Conservation (phyloP, 2,888 invertebrate genomes). For the Lycia hirtaria region DNA sequence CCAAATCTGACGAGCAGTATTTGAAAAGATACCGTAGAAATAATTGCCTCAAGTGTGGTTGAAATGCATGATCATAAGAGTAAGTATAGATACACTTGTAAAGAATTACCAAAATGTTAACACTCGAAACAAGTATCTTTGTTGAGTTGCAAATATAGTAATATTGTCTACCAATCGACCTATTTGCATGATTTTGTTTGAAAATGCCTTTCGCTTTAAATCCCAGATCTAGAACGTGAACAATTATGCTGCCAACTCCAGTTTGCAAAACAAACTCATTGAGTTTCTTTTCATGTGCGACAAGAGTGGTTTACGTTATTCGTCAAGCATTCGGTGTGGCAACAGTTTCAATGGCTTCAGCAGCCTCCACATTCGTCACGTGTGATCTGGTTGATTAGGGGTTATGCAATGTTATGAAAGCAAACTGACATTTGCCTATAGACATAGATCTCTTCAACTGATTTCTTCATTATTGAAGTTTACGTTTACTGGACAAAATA, state of each 20-base stretch:
- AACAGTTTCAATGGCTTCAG: slow-evolving; percentile 10
- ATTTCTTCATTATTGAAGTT: not conserved
- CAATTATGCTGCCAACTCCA: slow-evolving; percentile 14
- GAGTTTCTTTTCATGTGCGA: slow-evolving; percentile 21
- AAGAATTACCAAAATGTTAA: no score
- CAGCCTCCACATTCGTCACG: slow-evolving; percentile 13
- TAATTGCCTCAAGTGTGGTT: no score
- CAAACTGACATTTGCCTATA: slow-evolving; percentile 5
- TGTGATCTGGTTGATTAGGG: slow-evolving; percentile 6
- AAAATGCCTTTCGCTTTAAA: not conserved
- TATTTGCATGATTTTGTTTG: not conserved
- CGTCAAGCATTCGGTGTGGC: slow-evolving; percentile 15
- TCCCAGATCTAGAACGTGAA: slow-evolving; percentile 13
- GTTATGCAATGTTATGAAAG: slow-evolving; percentile 9
- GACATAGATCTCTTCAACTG: not conserved
- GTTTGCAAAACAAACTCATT: slow-evolving; percentile 30
- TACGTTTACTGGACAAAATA: not conserved
- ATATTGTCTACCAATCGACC: not conserved
- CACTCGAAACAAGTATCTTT: no score
- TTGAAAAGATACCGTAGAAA: no score
- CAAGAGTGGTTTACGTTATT: slow-evolving; percentile 14
- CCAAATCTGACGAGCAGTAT: no score
- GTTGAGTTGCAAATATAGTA: no score
- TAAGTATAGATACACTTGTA: no score
- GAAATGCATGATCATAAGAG: no score